Percentiles rank a stretch among this genome's conserved stretches.
Evolutionary conservation across 2,113 vertebrate genomes (phyloP).

Genomic region (Apodemus speciosus): DNA sequence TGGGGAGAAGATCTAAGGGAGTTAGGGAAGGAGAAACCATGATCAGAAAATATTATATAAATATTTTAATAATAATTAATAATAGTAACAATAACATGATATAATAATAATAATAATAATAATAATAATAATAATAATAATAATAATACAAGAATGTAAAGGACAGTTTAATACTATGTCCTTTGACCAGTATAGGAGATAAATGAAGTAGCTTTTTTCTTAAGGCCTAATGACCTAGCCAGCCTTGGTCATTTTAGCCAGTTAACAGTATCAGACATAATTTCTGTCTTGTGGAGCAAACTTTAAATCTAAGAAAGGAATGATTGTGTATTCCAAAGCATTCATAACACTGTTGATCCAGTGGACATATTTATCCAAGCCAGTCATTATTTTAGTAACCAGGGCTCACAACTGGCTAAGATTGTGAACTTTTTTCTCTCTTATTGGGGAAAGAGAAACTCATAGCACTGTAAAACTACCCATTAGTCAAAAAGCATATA

Average conservation of each 20-base stretch:
- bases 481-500: neutral
- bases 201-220: neutral
- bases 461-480: neutral
- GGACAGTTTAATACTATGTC: neutral
- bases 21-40: neutral
- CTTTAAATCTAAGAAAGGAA: neutral
- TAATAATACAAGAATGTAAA: neutral
- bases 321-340: neutral
- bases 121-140: neutral
- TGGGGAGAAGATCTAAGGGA: neutral
- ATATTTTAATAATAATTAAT: neutral
- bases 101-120: neutral
- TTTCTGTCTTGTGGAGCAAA: neutral
- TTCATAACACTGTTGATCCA: neutral
- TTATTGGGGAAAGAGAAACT: neutral
- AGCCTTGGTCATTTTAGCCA: neutral
- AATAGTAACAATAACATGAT: no score
- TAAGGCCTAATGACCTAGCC: neutral
- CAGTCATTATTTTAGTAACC: neutral
- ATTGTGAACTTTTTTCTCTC: neutral
- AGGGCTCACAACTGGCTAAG: neutral
- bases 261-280: neutral
- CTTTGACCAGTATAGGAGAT: neutral
- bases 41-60: neutral
- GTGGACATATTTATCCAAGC: neutral